Conservation (phyloP, 2,113 vertebrate genomes). For the Sinocyclocheilus grahami region DNA sequence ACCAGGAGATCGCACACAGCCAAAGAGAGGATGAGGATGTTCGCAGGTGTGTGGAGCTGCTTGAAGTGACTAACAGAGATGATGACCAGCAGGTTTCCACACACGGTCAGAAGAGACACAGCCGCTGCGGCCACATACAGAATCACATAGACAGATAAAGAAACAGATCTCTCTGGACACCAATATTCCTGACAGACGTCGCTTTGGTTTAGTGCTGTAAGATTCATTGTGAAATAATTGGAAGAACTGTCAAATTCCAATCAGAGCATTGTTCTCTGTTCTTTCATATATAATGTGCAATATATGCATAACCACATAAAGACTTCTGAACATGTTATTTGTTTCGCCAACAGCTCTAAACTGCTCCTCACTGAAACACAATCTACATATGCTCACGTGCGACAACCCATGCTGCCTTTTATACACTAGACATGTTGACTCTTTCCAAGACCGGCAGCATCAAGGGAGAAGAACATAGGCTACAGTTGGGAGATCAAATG, state of each 20-base stretch:
- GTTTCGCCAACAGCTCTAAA: background rate
- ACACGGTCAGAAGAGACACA: conserved; percentile 70
- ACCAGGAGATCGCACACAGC: conserved; percentile 57
- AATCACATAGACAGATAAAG: conserved; percentile 35
- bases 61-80: conserved; percentile 61
- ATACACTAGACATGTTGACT: background rate
- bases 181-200: conserved; percentile 13
- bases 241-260: background rate
- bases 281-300: background rate
- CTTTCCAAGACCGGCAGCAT: background rate
- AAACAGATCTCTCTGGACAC: conserved; percentile 49
- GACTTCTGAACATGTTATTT: background rate
- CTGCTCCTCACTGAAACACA: background rate
- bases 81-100: conserved; percentile 62
- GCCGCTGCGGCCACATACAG: conserved; percentile 62
- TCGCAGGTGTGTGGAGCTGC: conserved; percentile 63
- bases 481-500: background rate
- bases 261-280: background rate
- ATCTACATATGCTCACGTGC: too few species aligned
- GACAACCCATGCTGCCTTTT: background rate
- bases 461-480: background rate
- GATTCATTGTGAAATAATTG: conserved; percentile 32
- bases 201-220: conserved; percentile 18
- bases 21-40: conserved; percentile 61
- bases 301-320: background rate